phyloP scores from a whole-genome alignment of 2,113 vertebrate species.

The Muscicapa adusta region DNA sequence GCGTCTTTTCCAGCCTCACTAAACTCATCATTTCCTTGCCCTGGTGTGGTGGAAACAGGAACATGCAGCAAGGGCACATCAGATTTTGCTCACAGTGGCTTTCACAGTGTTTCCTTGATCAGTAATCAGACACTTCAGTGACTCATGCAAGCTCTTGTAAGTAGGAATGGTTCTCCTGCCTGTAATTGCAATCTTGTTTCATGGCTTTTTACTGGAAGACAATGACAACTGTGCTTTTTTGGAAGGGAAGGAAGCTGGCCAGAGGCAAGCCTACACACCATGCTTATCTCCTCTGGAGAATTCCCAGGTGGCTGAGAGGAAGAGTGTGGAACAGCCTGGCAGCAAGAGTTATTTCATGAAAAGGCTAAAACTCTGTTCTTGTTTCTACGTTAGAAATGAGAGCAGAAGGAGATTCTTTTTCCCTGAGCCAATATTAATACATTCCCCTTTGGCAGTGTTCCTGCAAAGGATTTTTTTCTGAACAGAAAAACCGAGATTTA shows the following conservation, averaged over 20 bases:
- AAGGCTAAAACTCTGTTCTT: not conserved
- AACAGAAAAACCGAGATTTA: slow-evolving; percentile 25
- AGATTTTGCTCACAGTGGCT: not conserved
- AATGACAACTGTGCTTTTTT: not conserved
- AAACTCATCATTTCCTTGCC: not conserved
- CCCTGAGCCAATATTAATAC: slow-evolving; percentile 1
- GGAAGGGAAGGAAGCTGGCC: not conserved
- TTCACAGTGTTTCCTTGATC: not conserved
- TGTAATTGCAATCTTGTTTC: not conserved
- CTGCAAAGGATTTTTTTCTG: slow-evolving; percentile 28
- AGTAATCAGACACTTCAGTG: not conserved
- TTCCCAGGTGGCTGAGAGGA: not conserved
- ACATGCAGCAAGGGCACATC: not conserved
- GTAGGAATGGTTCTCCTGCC: not conserved
- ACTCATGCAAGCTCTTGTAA: not conserved
- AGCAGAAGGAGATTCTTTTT: not conserved
- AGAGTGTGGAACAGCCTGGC: not conserved
- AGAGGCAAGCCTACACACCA: not conserved
- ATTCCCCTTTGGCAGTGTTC: not conserved
- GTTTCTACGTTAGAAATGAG: not conserved
- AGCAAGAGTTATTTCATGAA: not conserved
- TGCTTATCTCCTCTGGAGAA: not conserved
- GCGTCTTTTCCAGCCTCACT: not conserved
- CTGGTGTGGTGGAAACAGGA: not conserved
- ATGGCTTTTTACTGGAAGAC: not conserved